Conservation (phyloP, 2,888 invertebrate species). For the Eilema depressum region DNA sequence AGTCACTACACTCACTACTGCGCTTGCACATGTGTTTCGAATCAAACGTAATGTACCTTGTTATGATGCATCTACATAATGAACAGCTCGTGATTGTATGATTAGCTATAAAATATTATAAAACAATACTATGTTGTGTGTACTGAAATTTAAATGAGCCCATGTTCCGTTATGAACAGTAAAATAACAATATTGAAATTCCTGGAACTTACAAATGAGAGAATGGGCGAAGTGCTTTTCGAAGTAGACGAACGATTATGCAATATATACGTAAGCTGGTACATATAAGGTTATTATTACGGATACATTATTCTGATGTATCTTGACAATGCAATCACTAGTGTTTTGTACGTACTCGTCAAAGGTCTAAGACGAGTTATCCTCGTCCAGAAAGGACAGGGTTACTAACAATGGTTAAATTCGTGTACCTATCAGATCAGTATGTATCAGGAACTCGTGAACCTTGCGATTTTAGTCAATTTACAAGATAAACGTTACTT, state of each 20-base stretch:
- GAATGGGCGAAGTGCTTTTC: not conserved
- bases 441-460: no score
- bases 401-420: no score
- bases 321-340: not conserved
- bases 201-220: not conserved
- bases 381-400: no score
- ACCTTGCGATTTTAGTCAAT: no score
- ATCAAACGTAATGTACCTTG: conserved; percentile 61
- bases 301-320: not conserved
- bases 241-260: not conserved
- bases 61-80: conserved; percentile 58
- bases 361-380: no score
- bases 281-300: not conserved
- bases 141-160: not conserved
- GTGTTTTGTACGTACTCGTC: not conserved
- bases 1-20: conserved; percentile 41
- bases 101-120: conserved; percentile 43
- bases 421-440: no score
- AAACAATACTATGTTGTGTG: conserved; percentile 26
- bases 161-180: conserved; percentile 1
- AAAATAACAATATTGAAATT: not conserved
- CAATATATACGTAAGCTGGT: not conserved
- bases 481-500: no score
- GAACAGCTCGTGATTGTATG: conserved; percentile 54
- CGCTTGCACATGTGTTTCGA: conserved; percentile 60